A percentile compares a stretch with the other conserved stretches of the same genome.
Evolutionary conservation across 2,888 invertebrate genomes (phyloP).

Genomic region (Frankliniella fusca): DNA sequence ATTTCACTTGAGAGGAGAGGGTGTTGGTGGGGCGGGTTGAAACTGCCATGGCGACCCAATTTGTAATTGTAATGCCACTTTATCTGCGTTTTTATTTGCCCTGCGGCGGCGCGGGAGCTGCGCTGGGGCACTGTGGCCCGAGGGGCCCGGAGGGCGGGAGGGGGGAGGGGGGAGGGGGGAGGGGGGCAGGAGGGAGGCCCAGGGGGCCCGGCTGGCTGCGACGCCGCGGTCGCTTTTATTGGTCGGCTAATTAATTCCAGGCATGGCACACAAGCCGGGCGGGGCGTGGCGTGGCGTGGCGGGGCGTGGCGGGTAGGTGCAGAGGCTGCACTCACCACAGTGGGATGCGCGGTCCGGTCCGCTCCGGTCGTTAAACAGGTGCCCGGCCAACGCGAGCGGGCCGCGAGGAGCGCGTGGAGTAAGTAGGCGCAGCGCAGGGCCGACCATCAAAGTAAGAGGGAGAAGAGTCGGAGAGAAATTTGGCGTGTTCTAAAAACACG

Average conservation of each 20-base stretch:
- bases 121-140: background rate
- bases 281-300: background rate
- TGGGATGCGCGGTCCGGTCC: background rate
- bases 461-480: too few species aligned
- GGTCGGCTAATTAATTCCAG: slow-evolving; percentile 18
- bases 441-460: too few species aligned
- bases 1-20: slow-evolving; percentile 13
- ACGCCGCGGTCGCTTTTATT: slow-evolving; percentile 15
- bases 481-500: background rate
- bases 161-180: background rate
- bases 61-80: slow-evolving; percentile 26
- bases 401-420: background rate
- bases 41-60: slow-evolving; percentile 16
- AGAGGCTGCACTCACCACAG: background rate
- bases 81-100: slow-evolving; percentile 22
- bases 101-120: background rate
- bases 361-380: background rate
- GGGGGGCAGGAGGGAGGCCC: background rate
- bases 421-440: too few species aligned
- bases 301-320: background rate
- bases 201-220: background rate
- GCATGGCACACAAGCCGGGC: slow-evolving; percentile 1
- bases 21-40: background rate
- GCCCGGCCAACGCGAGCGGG: background rate
- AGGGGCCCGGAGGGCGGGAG: background rate